These are phyloP conservation scores for Ischnus inquisitorius DNA, from an alignment of 2,888 invertebrate species.

Conservation along the genomic window DNA sequence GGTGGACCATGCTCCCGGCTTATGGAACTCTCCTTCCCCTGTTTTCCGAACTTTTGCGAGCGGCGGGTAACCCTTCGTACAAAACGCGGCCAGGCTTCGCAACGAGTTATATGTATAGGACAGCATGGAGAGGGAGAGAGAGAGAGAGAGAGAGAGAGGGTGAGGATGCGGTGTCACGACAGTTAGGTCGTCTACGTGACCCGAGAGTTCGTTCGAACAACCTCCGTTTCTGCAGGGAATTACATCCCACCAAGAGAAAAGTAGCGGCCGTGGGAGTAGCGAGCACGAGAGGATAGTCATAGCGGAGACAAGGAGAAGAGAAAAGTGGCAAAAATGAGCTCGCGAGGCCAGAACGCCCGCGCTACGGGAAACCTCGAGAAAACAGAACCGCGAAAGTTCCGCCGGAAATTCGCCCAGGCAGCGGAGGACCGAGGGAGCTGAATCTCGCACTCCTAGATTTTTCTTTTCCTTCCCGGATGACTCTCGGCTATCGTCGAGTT, in stretches of 20 bases:
- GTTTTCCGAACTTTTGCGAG: constrained; percentile 73
- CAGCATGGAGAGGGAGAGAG: not conserved
- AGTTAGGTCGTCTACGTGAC: constrained; percentile 82
- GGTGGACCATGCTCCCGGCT: constrained; percentile 58
- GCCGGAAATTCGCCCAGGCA: constrained; percentile 50
- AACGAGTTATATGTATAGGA: constrained; percentile 18
- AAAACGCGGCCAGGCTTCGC: constrained; percentile 72
- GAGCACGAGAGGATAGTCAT: constrained; percentile 32
- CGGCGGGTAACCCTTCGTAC: constrained; percentile 79
- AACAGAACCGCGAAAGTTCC: constrained; percentile 59
- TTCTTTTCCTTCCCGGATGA: constrained; percentile 3
- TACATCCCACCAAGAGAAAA: constrained; percentile 74
- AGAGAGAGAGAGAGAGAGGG: constrained; percentile 13
- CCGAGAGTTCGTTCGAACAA: constrained; percentile 79
- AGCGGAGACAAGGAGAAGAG: not conserved
- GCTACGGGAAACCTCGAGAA: constrained; percentile 56
- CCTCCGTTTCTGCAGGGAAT: constrained; percentile 80
- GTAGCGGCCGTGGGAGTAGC: constrained; percentile 61
- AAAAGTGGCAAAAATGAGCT: constrained; percentile 38
- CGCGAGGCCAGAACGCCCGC: constrained; percentile 34
- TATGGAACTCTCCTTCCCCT: constrained; percentile 69
- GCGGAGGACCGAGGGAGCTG: constrained; percentile 33
- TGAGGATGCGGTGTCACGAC: constrained; percentile 76
- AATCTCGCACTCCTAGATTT: constrained; percentile 48
- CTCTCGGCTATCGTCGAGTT: not conserved